Evolutionary conservation across 2,113 vertebrate genomes (phyloP).

Genomic region (Carlito syrichta): DNA sequence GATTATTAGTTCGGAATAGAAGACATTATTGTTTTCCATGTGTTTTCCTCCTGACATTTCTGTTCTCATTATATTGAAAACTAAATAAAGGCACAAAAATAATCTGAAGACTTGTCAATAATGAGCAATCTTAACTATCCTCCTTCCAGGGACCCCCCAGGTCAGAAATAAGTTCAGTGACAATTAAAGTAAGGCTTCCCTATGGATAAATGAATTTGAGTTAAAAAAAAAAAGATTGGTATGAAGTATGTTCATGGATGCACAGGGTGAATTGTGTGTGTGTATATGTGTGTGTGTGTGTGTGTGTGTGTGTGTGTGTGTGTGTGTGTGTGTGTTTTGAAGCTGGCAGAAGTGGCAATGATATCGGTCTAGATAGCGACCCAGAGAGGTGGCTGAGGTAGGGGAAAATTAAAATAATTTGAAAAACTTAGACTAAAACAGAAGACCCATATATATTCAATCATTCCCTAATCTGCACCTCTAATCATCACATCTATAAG

Average conservation of each 20-base stretch:
- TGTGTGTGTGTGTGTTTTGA: background rate
- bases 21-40: background rate
- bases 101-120: background rate
- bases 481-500: background rate
- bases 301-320: background rate
- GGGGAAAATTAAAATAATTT: background rate
- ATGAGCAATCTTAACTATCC: background rate
- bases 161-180: background rate
- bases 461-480: background rate
- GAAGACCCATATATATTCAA: background rate
- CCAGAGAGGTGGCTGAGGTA: background rate
- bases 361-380: background rate
- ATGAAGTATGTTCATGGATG: background rate
- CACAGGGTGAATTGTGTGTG: background rate
- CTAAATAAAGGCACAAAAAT: background rate
- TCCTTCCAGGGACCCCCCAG: background rate
- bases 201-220: constrained; percentile 20
- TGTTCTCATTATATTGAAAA: background rate
- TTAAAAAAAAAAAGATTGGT: constrained; percentile 6
- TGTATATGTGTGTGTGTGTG: background rate
- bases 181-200: background rate
- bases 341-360: background rate
- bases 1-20: background rate
- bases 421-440: background rate
- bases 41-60: background rate